phyloP scores from a whole-genome alignment of 2,888 invertebrate species.

The Latheticus oryzae region DNA sequence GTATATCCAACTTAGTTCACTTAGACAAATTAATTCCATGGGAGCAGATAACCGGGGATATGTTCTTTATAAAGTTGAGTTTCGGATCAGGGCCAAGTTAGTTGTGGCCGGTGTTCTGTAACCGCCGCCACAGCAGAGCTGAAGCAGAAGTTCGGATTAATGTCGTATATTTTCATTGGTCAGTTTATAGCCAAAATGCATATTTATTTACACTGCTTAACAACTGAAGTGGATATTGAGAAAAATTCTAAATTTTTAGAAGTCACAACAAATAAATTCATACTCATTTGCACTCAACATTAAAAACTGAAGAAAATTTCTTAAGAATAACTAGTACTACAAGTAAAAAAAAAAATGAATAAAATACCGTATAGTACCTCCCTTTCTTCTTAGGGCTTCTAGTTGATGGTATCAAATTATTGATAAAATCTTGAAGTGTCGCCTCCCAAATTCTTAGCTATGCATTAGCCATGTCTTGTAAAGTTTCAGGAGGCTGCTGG shows the following conservation, averaged over 20 bases:
- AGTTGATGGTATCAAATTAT: not conserved
- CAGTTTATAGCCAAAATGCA: constrained; percentile 32
- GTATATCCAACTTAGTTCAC: no score
- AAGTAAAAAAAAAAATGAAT: no score
- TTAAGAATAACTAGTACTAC: not conserved
- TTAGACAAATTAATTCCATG: constrained; percentile 42
- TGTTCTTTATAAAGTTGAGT: constrained; percentile 35
- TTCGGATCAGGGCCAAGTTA: constrained; percentile 28
- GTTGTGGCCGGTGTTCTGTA: constrained; percentile 34
- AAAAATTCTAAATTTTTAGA: no score
- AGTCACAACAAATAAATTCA: no score
- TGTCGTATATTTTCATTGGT: constrained; percentile 40
- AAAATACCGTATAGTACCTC: not conserved
- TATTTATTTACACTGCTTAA: no score
- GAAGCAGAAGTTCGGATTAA: constrained; percentile 43
- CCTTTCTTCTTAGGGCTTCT: not conserved
- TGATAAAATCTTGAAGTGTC: not conserved
- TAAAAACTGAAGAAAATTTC: no score
- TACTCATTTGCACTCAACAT: no score
- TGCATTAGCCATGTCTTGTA: no score
- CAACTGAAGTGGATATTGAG: no score
- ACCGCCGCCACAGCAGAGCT: constrained; percentile 25
- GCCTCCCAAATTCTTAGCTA: not conserved
- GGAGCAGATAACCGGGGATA: constrained; percentile 35
- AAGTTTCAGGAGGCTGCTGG: not conserved